These are phyloP conservation scores for Cydia strobilella DNA, from an alignment of 1,140 invertebrate species.

Conservation along the genomic window DNA sequence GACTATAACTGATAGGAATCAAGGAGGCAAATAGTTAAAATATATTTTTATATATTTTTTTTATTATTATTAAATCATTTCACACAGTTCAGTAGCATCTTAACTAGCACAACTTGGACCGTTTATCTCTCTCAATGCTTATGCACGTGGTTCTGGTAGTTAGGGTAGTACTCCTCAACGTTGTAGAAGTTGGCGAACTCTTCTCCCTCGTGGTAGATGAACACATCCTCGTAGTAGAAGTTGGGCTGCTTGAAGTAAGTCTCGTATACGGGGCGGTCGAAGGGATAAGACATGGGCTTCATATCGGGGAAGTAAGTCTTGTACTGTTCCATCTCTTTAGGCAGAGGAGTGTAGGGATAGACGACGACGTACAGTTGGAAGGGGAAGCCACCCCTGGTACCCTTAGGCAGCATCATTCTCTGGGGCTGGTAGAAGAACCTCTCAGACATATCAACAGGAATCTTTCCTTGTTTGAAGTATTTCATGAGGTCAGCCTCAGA, in stretches of 20 bases:
- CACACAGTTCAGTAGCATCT: background rate
- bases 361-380: constrained; percentile 85
- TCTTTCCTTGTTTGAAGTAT: constrained; percentile 79
- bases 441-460: constrained; percentile 77
- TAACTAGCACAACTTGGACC: background rate
- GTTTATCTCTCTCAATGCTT: background rate
- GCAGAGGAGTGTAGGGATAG: constrained; percentile 70
- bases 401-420: constrained; percentile 85
- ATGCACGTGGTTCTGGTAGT: background rate
- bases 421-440: constrained; percentile 82
- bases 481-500: constrained; percentile 82
- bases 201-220: constrained; percentile 82
- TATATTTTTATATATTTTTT: background rate
- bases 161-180: constrained; percentile 33
- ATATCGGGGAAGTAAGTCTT: constrained; percentile 67
- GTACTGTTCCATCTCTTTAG: constrained; percentile 48
- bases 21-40: background rate
- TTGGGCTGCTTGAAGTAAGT: constrained; percentile 83
- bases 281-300: constrained; percentile 84
- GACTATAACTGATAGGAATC: background rate
- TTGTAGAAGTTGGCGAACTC: constrained; percentile 63
- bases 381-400: constrained; percentile 82
- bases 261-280: constrained; percentile 83
- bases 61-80: background rate
- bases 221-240: constrained; percentile 84